Evolutionary conservation across 2,113 vertebrate genomes (phyloP), one percentile per base, ranked within the genome.

Genomic region (Leptobrachium leishanense): DNA sequence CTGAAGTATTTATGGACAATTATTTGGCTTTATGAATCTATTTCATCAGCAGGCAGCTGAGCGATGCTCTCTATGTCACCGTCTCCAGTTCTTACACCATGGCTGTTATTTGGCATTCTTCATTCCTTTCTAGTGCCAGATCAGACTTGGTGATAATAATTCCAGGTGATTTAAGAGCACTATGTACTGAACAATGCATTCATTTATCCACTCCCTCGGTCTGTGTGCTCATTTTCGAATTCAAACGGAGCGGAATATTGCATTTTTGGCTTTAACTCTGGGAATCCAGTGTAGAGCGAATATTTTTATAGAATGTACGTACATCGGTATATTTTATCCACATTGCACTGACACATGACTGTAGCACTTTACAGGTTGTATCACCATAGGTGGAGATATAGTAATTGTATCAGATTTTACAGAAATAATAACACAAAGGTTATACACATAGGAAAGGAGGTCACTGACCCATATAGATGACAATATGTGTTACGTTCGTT

Each of bases 101-200:
- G 66, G 53, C 63, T 66, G 72, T 73, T 67, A 79, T 79, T 79
- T 66, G 63, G 62, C 54, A 73, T 66, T 67, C 77, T 73, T 70
- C 77, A 67, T 67, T 72, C 46, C 63, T 74, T 63, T 67, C 64
- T 79, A 59, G 73, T 73, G 66, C 69, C 70, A 68, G 70, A 53
- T 40, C 62, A 73, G 46, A 55, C 70, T 66, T 20, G 42, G 59
- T 77, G 62, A 74, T 79, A 79, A 79, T 73, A 79, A 79, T 72
- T 79, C 77, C 72, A 67, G 63, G 77, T 79, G 77, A 79, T 79
- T 73, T 73, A 79, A 79, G 70, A 55, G 43, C 54, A 79, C 65
- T 67, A 57, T 55, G 65, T 50, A 57, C 68, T 79, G 59, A 79
- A 50, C 62, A 74, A 64, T 68, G 63, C 53, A 67, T 67, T 66